Base-by-base conservation (phyloP, 2,797 vertebrate species). In the Coregonus sp. region DNA sequence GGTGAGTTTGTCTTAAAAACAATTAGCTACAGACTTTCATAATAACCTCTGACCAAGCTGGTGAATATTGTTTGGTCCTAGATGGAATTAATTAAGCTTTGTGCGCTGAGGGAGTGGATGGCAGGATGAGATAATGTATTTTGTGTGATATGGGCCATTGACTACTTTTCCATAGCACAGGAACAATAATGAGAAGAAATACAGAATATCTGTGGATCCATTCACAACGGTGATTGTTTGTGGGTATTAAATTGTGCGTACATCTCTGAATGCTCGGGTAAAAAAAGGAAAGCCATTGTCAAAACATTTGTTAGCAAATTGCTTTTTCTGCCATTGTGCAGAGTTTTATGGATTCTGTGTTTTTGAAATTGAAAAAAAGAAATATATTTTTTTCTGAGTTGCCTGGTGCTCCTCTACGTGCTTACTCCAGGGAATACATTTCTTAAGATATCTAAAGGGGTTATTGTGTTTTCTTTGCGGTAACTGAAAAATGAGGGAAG, bases 181-280 rank as follows among this genome's bases (percentile, higher is more conserved):
- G 91, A 93, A 93, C 92, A 93, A 94, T 94, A 94, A 94, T 92
- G 91, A 94, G 91, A 91, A 89, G 87, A 88, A 87, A 87, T 15
- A 4, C 82, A 80, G 84, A 92, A 91, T 93, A 94, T 93, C 91
- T 91, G 90, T 91, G 91, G 88, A 88, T 88, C 91, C 90, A 91
- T 94, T 93, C 92, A 92, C 88, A 75, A 78, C 81, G 3, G 89
- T 94, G 92, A 94, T 94, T 94, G 87, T 87, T 86, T 88, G 92
- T 92, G 91, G 92, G 91, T 91, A 93, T 93, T 92, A 92, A 94
- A 94, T 93, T 93, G 92, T 92, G 91, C 92, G 90, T 93, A 92
- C 89, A 91, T 93, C 88, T 93, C 86, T 92, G 91, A 89, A 87
- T 91, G 91, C 86, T 72, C 73, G 83, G 81, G 87, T 85, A 84